phyloP scores from a whole-genome alignment of 2,888 invertebrate species.

The Sclerodermus sp. region DNA sequence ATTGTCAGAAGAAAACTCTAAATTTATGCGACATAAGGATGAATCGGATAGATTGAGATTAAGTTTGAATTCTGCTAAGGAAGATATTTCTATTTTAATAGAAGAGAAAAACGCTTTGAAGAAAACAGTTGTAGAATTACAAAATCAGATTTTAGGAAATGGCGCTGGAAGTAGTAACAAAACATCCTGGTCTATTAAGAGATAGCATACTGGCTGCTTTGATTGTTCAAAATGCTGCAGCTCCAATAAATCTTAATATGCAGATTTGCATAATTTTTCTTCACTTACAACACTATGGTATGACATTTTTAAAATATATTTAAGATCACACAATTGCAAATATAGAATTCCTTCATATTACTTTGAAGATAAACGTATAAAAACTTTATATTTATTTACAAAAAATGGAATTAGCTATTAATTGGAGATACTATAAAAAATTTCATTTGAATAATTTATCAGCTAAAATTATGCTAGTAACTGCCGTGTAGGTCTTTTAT shows the following conservation, averaged over 20 bases:
- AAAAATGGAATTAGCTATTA: too few species aligned
- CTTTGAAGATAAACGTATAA: too few species aligned
- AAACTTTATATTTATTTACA: too few species aligned
- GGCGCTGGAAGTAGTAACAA: constrained; percentile 53
- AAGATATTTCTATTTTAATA: constrained; percentile 70
- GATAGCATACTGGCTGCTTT: constrained; percentile 71
- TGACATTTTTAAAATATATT: too few species aligned
- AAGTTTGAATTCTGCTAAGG: constrained; percentile 70
- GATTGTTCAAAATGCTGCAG: constrained; percentile 71
- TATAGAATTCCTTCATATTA: too few species aligned
- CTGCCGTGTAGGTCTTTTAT: constrained; percentile 28
- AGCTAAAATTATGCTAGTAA: constrained; percentile 26
- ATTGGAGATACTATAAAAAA: too few species aligned
- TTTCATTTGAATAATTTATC: constrained; percentile 10
- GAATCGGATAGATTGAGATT: constrained; percentile 66
- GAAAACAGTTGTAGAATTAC: constrained; percentile 70
- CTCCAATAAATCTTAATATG: constrained; percentile 58
- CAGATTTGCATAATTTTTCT: neutral
- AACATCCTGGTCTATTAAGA: constrained; percentile 62
- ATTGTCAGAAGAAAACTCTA: constrained; percentile 64
- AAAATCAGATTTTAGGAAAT: constrained; percentile 60
- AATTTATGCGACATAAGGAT: constrained; percentile 61
- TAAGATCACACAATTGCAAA: too few species aligned
- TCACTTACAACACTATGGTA: too few species aligned
- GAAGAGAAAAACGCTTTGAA: constrained; percentile 75